Conservation (phyloP, 2,797 vertebrate species). For the Synanceia verrucosa region DNA sequence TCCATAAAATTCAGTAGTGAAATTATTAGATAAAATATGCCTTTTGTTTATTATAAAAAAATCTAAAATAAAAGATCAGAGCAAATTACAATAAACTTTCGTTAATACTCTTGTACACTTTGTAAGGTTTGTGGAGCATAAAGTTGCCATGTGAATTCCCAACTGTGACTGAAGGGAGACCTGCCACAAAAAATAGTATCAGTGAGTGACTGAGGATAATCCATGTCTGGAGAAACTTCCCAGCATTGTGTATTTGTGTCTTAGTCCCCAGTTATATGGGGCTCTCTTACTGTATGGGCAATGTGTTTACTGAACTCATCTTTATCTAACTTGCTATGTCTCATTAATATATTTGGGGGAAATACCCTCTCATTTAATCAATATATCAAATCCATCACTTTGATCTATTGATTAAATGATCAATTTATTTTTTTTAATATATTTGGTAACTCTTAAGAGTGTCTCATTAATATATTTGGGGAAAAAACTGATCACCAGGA, state of each 20-base stretch:
- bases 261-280: slow-evolving; percentile 71
- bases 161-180: not conserved
- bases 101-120: fast-evolving
- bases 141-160: not conserved
- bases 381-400: too few species aligned
- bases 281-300: slow-evolving; percentile 70
- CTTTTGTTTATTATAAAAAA: not conserved
- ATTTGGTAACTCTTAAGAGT: too few species aligned
- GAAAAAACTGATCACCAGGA: too few species aligned
- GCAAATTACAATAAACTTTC: not conserved
- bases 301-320: slow-evolving; percentile 50
- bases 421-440: too few species aligned
- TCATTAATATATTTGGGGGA: too few species aligned
- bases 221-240: slow-evolving; percentile 51
- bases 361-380: too few species aligned
- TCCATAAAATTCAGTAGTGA: not conserved
- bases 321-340: slow-evolving; percentile 13
- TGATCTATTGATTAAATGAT: too few species aligned
- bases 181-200: not conserved
- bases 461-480: too few species aligned
- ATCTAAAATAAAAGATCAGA: not conserved
- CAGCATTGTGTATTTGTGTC: slow-evolving; percentile 55
- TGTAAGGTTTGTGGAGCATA: not conserved
- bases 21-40: not conserved
- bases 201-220: slow-evolving; percentile 14